Evolutionary conservation across 2,113 vertebrate genomes (phyloP).

Genomic region (Falco punctatus): DNA sequence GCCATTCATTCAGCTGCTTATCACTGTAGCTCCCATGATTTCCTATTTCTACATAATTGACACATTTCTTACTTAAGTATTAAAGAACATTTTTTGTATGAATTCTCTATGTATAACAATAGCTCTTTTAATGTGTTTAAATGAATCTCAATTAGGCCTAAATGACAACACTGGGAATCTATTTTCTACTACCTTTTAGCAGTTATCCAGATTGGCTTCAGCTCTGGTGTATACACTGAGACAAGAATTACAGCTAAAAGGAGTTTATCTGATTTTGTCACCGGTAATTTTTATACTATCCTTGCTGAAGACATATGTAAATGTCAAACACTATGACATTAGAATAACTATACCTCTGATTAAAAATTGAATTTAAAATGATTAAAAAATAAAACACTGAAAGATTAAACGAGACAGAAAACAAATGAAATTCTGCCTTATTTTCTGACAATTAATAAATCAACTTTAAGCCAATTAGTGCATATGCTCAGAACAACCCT

Average conservation of each 20-base stretch:
- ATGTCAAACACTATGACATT: neutral
- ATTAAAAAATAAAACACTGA: neutral
- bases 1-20: neutral
- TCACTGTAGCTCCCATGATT: neutral
- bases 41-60: neutral
- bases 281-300: neutral
- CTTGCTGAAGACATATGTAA: neutral
- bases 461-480: neutral
- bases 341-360: neutral
- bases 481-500: neutral
- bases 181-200: neutral
- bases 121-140: neutral
- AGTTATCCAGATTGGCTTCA: neutral
- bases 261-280: neutral
- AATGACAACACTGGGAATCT: neutral
- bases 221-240: neutral
- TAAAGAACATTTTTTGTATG: neutral
- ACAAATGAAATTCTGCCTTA: neutral
- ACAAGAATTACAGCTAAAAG: neutral
- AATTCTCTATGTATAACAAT: neutral
- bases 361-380: neutral
- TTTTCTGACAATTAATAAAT: conserved; percentile 24
- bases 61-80: neutral
- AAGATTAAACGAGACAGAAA: neutral
- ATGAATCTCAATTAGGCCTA: neutral